These are phyloP conservation scores for Coluber constrictor DNA, from an alignment of 2,797 vertebrate genomes.

Conservation along the genomic window DNA sequence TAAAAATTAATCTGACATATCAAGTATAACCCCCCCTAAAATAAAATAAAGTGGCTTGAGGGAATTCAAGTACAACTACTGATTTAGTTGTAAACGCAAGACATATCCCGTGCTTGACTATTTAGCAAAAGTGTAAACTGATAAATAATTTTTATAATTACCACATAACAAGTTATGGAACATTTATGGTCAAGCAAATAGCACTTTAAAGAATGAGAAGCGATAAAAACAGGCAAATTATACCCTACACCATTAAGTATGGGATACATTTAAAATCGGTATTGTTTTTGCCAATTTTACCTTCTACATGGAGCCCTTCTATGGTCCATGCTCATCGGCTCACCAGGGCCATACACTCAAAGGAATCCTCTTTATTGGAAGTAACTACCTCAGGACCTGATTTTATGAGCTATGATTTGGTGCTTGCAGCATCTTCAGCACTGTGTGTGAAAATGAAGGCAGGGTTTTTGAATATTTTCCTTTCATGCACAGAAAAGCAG, in stretches of 20 bases:
- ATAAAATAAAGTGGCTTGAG: conserved; percentile 62
- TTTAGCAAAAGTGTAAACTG: conserved; percentile 60
- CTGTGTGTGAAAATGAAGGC: conserved; percentile 99
- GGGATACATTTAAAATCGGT: conserved; percentile 79
- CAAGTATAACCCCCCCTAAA: conserved; percentile 49
- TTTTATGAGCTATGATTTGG: conserved; percentile 95
- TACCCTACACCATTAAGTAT: conserved; percentile 77
- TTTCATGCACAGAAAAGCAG: conserved; percentile 78
- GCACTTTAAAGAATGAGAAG: conserved; percentile 75
- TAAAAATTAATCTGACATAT: conserved; percentile 58
- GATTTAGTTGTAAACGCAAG: conserved; percentile 58
- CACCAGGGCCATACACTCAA: conserved; percentile 95
- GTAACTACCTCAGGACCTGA: conserved; percentile 99
- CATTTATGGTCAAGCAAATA: conserved; percentile 74
- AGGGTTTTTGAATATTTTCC: conserved; percentile 87
- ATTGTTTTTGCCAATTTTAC: conserved; percentile 86
- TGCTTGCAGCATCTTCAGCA: conserved; percentile 99
- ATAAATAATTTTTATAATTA: conserved; percentile 65
- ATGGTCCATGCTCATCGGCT: conserved; percentile 96
- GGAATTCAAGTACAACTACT: conserved; percentile 62
- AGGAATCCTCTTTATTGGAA: conserved; percentile 97
- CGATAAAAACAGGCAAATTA: conserved; percentile 76
- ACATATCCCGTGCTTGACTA: conserved; percentile 62
- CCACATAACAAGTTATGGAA: conserved; percentile 75
- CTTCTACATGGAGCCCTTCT: conserved; percentile 99